Evolutionary conservation across 2,797 vertebrate species (phyloP).

Genomic region (Sebastes miniatus): DNA sequence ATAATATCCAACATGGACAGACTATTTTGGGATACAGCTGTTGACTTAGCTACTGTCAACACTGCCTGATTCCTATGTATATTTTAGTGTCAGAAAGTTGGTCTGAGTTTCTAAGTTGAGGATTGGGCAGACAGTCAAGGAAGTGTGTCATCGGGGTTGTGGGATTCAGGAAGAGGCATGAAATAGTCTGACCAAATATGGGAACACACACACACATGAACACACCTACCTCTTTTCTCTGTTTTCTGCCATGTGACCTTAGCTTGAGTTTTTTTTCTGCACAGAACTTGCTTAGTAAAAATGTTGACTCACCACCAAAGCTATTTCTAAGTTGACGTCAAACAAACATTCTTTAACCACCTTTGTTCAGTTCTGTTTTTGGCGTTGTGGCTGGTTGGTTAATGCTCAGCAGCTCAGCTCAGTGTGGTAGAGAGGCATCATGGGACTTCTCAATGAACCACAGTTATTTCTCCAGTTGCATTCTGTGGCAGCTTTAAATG

Average conservation of each 20-base stretch:
- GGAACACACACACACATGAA: conserved; percentile 12
- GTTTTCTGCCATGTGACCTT: not conserved
- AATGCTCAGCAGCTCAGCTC: not conserved
- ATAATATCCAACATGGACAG: not conserved
- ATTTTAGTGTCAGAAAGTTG: conserved; percentile 1
- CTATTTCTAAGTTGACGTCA: not conserved
- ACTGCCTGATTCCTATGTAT: conserved; percentile 4
- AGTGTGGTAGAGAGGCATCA: not conserved
- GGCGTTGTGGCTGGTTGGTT: not conserved
- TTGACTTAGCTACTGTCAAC: conserved; percentile 8
- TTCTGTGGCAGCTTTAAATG: not conserved
- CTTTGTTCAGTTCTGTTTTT: not conserved
- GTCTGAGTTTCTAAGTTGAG: not conserved
- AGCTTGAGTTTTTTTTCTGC: not conserved
- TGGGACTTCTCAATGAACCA: not conserved
- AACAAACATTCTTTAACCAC: not conserved
- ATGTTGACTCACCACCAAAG: not conserved
- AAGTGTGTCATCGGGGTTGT: conserved; percentile 45
- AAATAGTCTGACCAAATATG: conserved; percentile 71
- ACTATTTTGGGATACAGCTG: conserved; percentile 19
- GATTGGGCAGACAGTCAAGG: conserved; percentile 8
- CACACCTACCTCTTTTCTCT: not conserved
- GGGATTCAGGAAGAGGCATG: conserved; percentile 23
- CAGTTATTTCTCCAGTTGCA: conserved; percentile 10
- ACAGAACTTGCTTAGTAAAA: conserved; percentile 6